These are phyloP conservation scores for Drosophila pegasa DNA, from an alignment of 2,888 invertebrate genomes.

Conservation along the genomic window DNA sequence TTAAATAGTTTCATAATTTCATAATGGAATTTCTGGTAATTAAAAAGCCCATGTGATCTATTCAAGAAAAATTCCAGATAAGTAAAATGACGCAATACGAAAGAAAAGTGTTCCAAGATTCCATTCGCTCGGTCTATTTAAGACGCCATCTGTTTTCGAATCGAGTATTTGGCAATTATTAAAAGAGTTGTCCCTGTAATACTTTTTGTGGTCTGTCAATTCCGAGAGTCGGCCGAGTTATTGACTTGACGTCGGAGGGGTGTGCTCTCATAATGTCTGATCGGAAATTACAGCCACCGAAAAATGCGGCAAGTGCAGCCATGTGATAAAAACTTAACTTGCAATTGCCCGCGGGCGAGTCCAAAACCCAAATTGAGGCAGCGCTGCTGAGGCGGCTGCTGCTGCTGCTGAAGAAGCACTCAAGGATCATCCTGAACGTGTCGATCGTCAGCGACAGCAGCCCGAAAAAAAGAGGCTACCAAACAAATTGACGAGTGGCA, in stretches of 20 bases:
- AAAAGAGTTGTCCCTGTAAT: constrained; percentile 10
- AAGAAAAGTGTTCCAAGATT: not conserved
- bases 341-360: constrained; percentile 53
- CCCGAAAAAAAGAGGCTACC: constrained; percentile 15
- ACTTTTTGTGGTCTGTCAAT: constrained; percentile 5
- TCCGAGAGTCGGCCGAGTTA: constrained; percentile 13
- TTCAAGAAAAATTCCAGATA: not conserved
- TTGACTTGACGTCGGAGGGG: constrained; percentile 21
- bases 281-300: constrained; percentile 61
- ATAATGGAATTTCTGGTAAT: not conserved
- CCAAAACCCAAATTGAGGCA: constrained; percentile 58
- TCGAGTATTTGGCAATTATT: constrained; percentile 9
- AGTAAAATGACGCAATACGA: not conserved
- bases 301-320: constrained; percentile 59
- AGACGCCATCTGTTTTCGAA: constrained; percentile 5
- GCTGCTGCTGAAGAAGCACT: constrained; percentile 37
- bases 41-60: not conserved
- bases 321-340: constrained; percentile 59
- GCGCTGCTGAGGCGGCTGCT: constrained; percentile 57
- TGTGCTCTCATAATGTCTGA: constrained; percentile 51
- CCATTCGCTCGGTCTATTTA: not conserved
- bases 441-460: constrained; percentile 54
- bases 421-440: constrained; percentile 71
- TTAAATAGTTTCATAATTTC: not conserved
- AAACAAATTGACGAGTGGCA: constrained; percentile 72